Evolutionary conservation across 1,140 invertebrate species (phyloP).

Genomic region (Temnothorax longispinosus): DNA sequence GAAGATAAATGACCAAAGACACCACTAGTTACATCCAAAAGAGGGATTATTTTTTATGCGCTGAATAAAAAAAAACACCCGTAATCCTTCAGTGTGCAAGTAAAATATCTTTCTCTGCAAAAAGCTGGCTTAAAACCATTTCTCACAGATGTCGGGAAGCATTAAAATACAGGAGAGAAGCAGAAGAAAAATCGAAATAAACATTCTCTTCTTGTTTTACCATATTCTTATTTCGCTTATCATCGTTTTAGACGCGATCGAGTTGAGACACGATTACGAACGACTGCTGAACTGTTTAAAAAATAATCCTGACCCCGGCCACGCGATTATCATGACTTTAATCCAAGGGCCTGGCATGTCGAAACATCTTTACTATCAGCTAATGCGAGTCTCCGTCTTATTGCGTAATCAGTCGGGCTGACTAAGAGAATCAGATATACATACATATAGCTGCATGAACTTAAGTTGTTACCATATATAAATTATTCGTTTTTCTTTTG

Average conservation of each 20-base stretch:
- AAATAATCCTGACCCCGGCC: slow-evolving; percentile 73
- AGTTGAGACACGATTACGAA: neutral
- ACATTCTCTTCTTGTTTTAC: neutral
- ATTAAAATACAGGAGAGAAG: neutral
- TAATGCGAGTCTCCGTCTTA: slow-evolving; percentile 65
- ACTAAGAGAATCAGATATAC: slow-evolving; percentile 48
- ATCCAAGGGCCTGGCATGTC: slow-evolving; percentile 74
- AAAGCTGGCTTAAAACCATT: neutral
- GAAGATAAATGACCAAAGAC: slow-evolving; percentile 68
- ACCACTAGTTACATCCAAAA: slow-evolving; percentile 67
- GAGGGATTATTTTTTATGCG: slow-evolving; percentile 76
- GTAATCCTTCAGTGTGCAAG: slow-evolving; percentile 3
- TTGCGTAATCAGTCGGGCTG: slow-evolving; percentile 65
- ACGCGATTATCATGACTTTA: slow-evolving; percentile 61
- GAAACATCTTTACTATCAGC: slow-evolving; percentile 70
- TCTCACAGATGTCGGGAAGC: neutral
- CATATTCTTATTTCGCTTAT: neutral
- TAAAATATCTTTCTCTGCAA: neutral
- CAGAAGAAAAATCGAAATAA: neutral
- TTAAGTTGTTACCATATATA: slow-evolving; percentile 48
- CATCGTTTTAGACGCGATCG: neutral
- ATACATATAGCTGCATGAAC: slow-evolving; percentile 59
- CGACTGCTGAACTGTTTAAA: slow-evolving; percentile 49
- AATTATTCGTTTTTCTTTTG: slow-evolving; percentile 70
- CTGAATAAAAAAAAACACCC: neutral